Percentiles rank a stretch among this genome's conserved stretches.
phyloP scores from a whole-genome alignment of 2,113 vertebrate genomes.

The Ammodytes dubius region DNA sequence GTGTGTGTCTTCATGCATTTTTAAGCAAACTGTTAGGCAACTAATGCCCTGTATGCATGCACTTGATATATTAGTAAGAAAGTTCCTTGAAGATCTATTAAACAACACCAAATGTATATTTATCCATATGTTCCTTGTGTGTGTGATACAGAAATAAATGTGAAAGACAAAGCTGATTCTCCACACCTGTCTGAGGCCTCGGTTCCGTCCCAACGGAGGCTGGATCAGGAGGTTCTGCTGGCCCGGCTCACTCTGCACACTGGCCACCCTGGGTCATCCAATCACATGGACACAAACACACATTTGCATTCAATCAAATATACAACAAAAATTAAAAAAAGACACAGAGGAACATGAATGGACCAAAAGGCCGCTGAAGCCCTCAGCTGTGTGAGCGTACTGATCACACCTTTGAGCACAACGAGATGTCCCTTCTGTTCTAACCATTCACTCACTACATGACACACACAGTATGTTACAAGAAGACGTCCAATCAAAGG shows the following conservation, averaged over 20 bases:
- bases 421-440: slow-evolving; percentile 48
- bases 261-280: slow-evolving; percentile 91
- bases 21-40: background rate
- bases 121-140: too few species aligned
- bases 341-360: slow-evolving; percentile 25
- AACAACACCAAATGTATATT: too few species aligned
- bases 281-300: slow-evolving; percentile 20
- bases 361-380: background rate
- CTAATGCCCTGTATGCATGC: too few species aligned
- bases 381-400: too few species aligned
- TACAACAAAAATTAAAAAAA: slow-evolving; percentile 23
- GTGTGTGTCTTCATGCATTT: background rate
- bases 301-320: background rate
- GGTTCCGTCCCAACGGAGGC: slow-evolving; percentile 94
- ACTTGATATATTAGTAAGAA: too few species aligned
- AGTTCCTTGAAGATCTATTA: too few species aligned
- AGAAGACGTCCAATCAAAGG: slow-evolving; percentile 72
- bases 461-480: slow-evolving; percentile 61
- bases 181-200: slow-evolving; percentile 95
- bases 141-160: background rate
- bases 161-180: background rate
- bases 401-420: too few species aligned
- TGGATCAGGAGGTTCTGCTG: slow-evolving; percentile 97
- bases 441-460: slow-evolving; percentile 61
- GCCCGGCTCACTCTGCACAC: slow-evolving; percentile 97